A percentile compares a stretch with the other conserved stretches of the same genome.
phyloP scores from a whole-genome alignment of 2,888 invertebrate species.

The Eilema caniola region DNA sequence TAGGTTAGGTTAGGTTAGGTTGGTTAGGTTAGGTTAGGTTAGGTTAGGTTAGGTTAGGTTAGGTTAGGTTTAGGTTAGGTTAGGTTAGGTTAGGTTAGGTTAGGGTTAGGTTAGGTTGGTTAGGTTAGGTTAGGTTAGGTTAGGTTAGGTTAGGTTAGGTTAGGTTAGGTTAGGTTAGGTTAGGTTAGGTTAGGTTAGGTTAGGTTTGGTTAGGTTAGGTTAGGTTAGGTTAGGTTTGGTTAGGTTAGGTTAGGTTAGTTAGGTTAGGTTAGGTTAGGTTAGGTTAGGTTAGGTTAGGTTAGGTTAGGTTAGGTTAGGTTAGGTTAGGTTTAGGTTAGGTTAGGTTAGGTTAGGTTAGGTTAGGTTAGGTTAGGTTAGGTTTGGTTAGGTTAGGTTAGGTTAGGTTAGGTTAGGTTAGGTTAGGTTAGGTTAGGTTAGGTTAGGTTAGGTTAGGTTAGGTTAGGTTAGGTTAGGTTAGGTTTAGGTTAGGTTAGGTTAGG shows the following conservation, averaged over 20 bases:
- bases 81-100: conserved; percentile 6
- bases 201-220: conserved; percentile 28
- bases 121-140: conserved; percentile 35
- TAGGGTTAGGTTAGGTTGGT: conserved; percentile 22
- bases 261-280: conserved; percentile 21
- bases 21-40: too few relatives aligned
- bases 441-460: conserved; percentile 41
- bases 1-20: too few relatives aligned
- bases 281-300: conserved; percentile 32
- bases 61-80: too few relatives aligned
- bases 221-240: conserved; percentile 15
- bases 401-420: conserved; percentile 24
- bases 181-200: conserved; percentile 32
- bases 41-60: too few relatives aligned
- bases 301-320: conserved; percentile 32
- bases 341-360: conserved; percentile 20
- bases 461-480: conserved; percentile 35
- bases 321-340: conserved; percentile 38
- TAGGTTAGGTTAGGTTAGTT: conserved; percentile 7
- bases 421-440: not conserved
- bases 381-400: too few relatives aligned
- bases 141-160: conserved; percentile 32
- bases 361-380: conserved; percentile 17
- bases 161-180: conserved; percentile 21
- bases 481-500: conserved; percentile 23